phyloP scores from a whole-genome alignment of 2,797 vertebrate species.

The Chiloscyllium punctatum region DNA sequence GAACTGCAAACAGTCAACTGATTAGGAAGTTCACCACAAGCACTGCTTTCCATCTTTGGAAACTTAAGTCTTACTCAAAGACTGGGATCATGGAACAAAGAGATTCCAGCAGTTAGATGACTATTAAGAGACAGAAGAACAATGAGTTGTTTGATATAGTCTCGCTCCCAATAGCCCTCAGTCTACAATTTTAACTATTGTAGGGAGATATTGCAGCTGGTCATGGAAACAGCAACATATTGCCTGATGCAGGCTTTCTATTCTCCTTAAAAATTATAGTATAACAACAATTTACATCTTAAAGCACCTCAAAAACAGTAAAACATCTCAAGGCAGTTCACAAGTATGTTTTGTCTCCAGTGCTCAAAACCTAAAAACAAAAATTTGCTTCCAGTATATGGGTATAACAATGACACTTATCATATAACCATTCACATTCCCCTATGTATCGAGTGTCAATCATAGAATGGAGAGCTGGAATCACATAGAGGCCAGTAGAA shows the following conservation, averaged over 20 bases:
- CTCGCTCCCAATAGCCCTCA: background rate
- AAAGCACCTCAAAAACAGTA: background rate
- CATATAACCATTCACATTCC: background rate
- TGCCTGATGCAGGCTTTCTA: background rate
- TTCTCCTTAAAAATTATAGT: background rate
- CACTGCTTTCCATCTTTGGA: background rate
- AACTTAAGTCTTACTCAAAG: background rate
- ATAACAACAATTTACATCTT: background rate
- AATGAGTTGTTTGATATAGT: background rate
- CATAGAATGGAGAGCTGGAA: background rate
- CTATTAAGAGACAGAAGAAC: background rate
- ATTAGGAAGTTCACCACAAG: background rate
- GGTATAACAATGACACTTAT: background rate
- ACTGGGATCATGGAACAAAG: background rate
- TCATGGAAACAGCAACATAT: background rate
- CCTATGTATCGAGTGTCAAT: background rate
- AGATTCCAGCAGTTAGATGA: background rate
- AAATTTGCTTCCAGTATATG: background rate
- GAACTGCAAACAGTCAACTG: background rate
- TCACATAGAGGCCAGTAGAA: background rate
- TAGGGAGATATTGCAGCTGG: background rate
- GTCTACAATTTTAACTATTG: background rate
- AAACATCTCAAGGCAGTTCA: background rate
- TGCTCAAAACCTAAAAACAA: background rate
- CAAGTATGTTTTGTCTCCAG: background rate